These are phyloP conservation scores for Rousettus madagascariensis DNA, from an alignment of 2,797 vertebrate species.

Conservation along the genomic window DNA sequence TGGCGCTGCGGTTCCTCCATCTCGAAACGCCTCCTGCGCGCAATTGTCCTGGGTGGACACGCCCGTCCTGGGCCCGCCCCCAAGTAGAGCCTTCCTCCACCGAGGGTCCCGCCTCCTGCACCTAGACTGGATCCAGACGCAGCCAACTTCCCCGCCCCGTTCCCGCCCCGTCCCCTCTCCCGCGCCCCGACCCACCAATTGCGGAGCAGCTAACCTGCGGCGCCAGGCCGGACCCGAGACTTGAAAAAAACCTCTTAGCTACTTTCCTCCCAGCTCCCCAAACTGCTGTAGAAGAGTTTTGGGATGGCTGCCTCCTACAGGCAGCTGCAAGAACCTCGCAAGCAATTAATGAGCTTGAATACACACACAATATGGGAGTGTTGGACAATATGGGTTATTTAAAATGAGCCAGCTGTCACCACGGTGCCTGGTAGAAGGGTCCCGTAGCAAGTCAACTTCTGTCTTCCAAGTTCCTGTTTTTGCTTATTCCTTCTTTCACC, in stretches of 20 bases:
- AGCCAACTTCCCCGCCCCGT: not conserved
- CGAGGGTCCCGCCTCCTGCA: fast-evolving
- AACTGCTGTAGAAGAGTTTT: too few species aligned
- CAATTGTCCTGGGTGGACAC: fast-evolving
- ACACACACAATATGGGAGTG: not conserved
- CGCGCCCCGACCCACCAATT: fast-evolving
- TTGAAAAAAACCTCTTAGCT: not conserved
- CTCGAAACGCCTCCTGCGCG: not conserved
- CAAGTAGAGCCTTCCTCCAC: not conserved
- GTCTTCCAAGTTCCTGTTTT: not conserved
- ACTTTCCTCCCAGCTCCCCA: not conserved
- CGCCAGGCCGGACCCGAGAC: fast-evolving
- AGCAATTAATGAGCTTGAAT: not conserved
- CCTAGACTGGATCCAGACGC: not conserved
- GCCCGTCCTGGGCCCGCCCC: not conserved
- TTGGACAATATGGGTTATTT: not conserved
- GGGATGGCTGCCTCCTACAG: not conserved
- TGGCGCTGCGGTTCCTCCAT: not conserved
- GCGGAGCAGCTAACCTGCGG: not conserved
- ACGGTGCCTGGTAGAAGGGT: not conserved
- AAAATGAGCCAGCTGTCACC: not conserved
- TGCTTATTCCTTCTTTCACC: not conserved
- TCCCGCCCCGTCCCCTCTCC: not conserved
- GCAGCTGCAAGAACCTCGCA: not conserved
- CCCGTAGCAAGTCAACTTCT: not conserved